A percentile compares a stretch with the other conserved stretches of the same genome.
phyloP scores from a whole-genome alignment of 30 jellyfish, hydroid and myxozoan species.

The Cassiopea xamachana region DNA sequence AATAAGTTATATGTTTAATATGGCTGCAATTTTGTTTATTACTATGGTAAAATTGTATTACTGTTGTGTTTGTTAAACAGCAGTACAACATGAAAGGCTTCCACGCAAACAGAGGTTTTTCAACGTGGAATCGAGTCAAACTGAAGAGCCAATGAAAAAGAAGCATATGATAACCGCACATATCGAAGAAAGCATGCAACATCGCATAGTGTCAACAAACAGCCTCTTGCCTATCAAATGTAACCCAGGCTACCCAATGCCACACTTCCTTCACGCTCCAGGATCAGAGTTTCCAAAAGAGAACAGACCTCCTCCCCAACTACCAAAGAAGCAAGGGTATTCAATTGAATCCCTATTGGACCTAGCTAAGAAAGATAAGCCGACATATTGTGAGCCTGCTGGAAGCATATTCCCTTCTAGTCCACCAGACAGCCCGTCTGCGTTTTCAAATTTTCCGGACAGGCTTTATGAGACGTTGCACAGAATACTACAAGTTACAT shows the following conservation, averaged over 20 bases:
- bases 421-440: conserved; percentile 82
- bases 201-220: conserved; percentile 31
- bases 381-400: conserved; percentile 33
- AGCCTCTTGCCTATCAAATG: conserved; percentile 10
- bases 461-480: conserved; percentile 62
- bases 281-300: conserved; percentile 59
- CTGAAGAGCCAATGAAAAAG: conserved; percentile 30
- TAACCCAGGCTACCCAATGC: conserved; percentile 25
- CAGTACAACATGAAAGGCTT: conserved; percentile 95
- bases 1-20: not conserved
- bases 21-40: not conserved
- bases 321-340: conserved; percentile 73
- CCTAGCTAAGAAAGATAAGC: conserved; percentile 73
- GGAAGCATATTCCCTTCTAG: conserved; percentile 28
- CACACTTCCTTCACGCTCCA: conserved; percentile 17
- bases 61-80: conserved; percentile 16
- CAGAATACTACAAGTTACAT: conserved; percentile 55
- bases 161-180: conserved; percentile 21
- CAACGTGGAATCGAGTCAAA: not conserved
- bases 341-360: conserved; percentile 90
- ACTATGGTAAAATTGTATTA: not conserved
- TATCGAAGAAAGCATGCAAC: conserved; percentile 17
- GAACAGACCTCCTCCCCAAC: conserved; percentile 70
- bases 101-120: conserved; percentile 65
- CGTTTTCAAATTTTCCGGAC: conserved; percentile 51